Evolutionary conservation across 2,797 vertebrate genomes (phyloP), one percentile per base, ranked within the genome.

Genomic region (Nasua narica): DNA sequence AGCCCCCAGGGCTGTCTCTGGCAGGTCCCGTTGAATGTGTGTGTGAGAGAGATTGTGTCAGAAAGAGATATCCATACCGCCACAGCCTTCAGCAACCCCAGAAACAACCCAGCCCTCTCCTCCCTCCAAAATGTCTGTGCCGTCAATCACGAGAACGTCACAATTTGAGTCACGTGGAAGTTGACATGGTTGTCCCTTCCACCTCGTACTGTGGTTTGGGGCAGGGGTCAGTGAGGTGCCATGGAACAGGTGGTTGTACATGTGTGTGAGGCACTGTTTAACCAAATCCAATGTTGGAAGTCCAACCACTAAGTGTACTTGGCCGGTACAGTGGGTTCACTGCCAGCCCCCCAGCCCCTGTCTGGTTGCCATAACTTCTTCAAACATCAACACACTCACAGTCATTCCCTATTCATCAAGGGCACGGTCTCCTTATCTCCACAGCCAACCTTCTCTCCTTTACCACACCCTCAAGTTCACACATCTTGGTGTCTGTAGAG

Each of bases 281-380:
- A 62, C 48, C 19, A 60, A 43, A 15, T 74, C 25, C 46, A 18
- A 37, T 29, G 29, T 16, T 58, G 18, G 18, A 77, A 67, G 40
- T 32, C 19, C 48, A 62, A 62, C 25, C 21, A 32, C 54, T 62
- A n/a, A 50, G 67, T 27, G 56, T 11, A 18, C 58, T 40, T 25
- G 52, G 54, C 32, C 13, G 32, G 25, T 40, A 76, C 27, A 60
- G 29, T 23, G 40, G 56, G 15, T 85, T 11, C 3, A 43, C 25
- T 0, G 3, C 15, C 11, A 0, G 7, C 60, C 52, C 50, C 4
- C 37, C 25, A 1, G n/a, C n/a, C n/a, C n/a, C 69, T 87, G 43
- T 10, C 46, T 27, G 69, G 21, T 37, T 48, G 9, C 7, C 32
- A 13, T 19, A 48, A 19, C 40, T 48, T 23, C n/a, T 27, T 27